Percentiles rank a stretch among this genome's conserved stretches.
Conservation (phyloP, 2,888 invertebrate species). For the Anoplius nigerrimus region DNA sequence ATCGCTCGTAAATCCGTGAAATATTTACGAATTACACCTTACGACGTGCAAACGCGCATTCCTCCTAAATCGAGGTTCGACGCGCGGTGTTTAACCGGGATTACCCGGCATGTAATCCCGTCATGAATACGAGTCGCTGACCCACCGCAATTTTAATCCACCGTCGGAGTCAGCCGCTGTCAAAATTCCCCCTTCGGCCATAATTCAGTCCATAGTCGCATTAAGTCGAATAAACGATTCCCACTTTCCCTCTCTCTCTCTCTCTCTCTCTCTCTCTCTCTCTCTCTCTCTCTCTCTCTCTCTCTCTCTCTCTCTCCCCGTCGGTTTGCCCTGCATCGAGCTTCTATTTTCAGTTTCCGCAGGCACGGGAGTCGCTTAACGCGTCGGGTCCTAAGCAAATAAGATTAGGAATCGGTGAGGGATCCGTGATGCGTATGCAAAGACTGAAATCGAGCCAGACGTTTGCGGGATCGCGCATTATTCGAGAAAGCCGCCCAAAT, state of each 20-base stretch:
- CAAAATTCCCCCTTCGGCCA: slow-evolving; percentile 28
- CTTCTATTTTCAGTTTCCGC: background rate
- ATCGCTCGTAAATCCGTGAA: too few relatives aligned
- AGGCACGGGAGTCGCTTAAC: too few relatives aligned
- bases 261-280: background rate
- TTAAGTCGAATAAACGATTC: background rate
- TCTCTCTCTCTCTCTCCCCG: background rate
- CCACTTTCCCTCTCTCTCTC: background rate
- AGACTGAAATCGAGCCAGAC: slow-evolving; percentile 23
- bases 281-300: too few relatives aligned
- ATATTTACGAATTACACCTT: too few relatives aligned
- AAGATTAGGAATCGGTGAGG: slow-evolving; percentile 25
- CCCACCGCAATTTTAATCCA: slow-evolving; percentile 55
- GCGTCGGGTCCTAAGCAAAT: slow-evolving; percentile 46
- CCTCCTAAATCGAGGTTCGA: too few relatives aligned
- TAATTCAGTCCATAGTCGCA: slow-evolving; percentile 15
- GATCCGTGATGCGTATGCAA: slow-evolving; percentile 31
- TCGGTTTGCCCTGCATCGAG: background rate
- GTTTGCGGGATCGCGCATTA: slow-evolving; percentile 32
- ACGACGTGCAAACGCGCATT: too few relatives aligned
- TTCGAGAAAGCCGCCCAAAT: slow-evolving; percentile 1
- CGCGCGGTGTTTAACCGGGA: slow-evolving; percentile 20
- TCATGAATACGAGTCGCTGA: slow-evolving; percentile 42
- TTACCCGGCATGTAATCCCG: slow-evolving; percentile 51
- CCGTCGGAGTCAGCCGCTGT: slow-evolving; percentile 51